These are phyloP conservation scores for Liparis tanakae DNA, from an alignment of 2,797 vertebrate genomes.

Conservation along the genomic window DNA sequence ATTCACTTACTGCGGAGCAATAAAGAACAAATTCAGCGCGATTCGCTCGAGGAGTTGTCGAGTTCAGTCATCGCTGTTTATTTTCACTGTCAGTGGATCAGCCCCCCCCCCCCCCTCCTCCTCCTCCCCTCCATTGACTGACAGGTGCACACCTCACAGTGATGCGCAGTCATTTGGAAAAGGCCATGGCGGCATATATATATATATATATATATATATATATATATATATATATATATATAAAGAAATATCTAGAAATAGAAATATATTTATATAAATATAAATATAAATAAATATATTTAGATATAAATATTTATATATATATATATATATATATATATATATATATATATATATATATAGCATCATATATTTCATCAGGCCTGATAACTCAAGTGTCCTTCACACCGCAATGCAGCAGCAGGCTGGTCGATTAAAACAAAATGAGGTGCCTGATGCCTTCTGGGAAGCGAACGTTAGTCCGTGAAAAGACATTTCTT, in stretches of 20 bases:
- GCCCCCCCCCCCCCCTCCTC: not conserved
- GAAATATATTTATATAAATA: no score
- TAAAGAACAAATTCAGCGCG: not conserved
- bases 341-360: not conserved
- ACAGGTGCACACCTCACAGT: slow-evolving; percentile 11
- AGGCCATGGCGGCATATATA: not conserved
- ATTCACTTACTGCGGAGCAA: slow-evolving; percentile 11
- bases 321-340: no score
- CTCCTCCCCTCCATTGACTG: not conserved
- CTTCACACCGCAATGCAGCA: slow-evolving; percentile 14
- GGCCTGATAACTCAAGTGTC: slow-evolving; percentile 28
- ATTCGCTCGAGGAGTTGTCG: not conserved
- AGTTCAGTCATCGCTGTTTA: slow-evolving; percentile 32
- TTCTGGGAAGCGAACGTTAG: no score
- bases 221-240: no score
- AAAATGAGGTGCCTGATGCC: not conserved
- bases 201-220: no score
- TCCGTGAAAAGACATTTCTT: no score
- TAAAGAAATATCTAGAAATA: not conserved
- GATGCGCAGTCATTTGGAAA: slow-evolving; percentile 41
- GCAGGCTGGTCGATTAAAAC: slow-evolving; percentile 32
- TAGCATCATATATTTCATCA: slow-evolving; percentile 32
- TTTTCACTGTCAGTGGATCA: slow-evolving; percentile 32
- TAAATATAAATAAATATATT: no score
- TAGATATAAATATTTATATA: no score